Evolutionary conservation across 2,113 vertebrate genomes (phyloP), one percentile per base, ranked within the genome.

Genomic region (Nannobrachium achirus): DNA sequence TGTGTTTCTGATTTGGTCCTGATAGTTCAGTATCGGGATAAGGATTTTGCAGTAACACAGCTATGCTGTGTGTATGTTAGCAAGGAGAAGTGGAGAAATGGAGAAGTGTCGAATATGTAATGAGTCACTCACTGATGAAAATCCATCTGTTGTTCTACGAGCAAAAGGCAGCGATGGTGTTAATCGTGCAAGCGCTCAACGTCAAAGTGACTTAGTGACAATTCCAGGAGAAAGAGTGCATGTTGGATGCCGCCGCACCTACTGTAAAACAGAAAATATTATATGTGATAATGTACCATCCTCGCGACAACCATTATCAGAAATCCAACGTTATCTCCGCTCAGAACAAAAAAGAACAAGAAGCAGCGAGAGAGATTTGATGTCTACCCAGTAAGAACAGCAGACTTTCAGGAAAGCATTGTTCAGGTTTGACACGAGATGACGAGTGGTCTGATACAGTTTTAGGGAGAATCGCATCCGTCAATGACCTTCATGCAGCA

Each of bases 71-170:
- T 52, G 50, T 52, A 52, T 16, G n/a, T n/a, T 52, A 10, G n/a
- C 6, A 6, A 52, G 19, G 7, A 6, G 19, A n/a, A n/a, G n/a
- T n/a, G 50, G 50, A 18, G 50, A 52, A 52, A 52, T 52, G 50
- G 50, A 52, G 50, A 52, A 52, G 50, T 52, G 50, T 52, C 7
- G 14, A 52, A 52, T 52, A 52, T 52, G 50, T 52, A 52, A 52
- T 14, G 50, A 52, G 50, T 52, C 50, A 52, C 14, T 52, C 50
- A 52, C n/a, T n/a, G 50, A 52, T 52, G 9, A 52, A 52, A 52
- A 4, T 4, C 2, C 25, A 25, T 25, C 25, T 2, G 25, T 25
- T 25, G 25, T 25, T 25, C 25, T 25, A 2, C 25, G 4, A 25
- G 25, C 25, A 25, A 25, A 25, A 25, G 25, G 25, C 25, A 25